Base-by-base conservation (phyloP, 1,140 invertebrate species). In the Zaprionus tsacasi region DNA sequence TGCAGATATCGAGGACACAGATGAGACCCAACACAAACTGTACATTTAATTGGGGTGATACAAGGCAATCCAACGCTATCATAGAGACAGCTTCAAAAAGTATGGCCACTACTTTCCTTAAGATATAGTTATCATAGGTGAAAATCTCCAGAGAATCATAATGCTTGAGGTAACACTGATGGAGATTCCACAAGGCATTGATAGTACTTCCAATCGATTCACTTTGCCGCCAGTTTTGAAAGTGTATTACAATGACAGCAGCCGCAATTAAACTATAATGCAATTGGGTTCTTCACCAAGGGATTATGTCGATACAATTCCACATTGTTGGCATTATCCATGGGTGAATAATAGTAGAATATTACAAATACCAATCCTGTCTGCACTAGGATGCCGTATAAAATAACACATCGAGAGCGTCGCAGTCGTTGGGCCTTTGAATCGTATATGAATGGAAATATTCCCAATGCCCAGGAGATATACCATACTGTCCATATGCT, bases 361-460 rank as follows among this genome's bases (percentile, higher is more conserved):
- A 66, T 48, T 15, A 75, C 2, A 25, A 25, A 25, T 3, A 70
- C 1, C 0, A 81, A n/a, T 15, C 3, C 15, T 0, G 50, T 7
- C 57, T 73, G 76, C 11, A 82, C 13, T 6, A 77, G 12, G 7
- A 88, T n/a, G 2, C 82, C 82, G 25, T 88, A 87, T 1, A 11
- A 79, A 54, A 87, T 25, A 10, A 88, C 25, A 69, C 79, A 88
- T 13, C 45, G 56, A 8, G 83, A 82, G 8, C 69, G 65, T 54
- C 40, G 33, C 27, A 88, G 11, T 50, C 63, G 56, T n/a, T 59
- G 27, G 17, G 25, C 79, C 36, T 50, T 54, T 5, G 12, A 11
- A 36, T 56, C 50, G 54, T 73, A 87, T 17, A 70, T 65, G 50
- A 77, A 87, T 1, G 83, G 82, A 25, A 87, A 73, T 13, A 87